Base-by-base conservation (phyloP, 2,888 invertebrate species). In the Tridacna crocea region DNA sequence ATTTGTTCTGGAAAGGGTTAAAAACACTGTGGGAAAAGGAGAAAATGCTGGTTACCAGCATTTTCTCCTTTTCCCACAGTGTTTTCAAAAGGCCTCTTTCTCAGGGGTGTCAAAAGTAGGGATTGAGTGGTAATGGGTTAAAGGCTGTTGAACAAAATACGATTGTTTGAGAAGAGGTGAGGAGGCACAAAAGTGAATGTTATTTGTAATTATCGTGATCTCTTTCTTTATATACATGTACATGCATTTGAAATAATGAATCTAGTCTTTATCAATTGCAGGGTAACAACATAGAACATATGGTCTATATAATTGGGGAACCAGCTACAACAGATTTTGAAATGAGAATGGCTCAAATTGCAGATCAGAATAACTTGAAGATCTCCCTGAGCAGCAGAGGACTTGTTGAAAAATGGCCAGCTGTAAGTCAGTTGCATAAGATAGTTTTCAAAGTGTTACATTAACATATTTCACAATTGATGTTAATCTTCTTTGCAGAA, bases 311-410 rank as follows among this genome's bases (percentile, higher is more conserved):
- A 0, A 68, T 77, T 10, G 83, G 85, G 15, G 61, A 76, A 12
- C 73, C 81, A 27, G 48, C 13, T 2, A 51, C 72, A 36, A 19
- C 8, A n/a, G 72, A 73, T 13, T 48, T 51, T 12, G 27, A 70
- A 8, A 58, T 51, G 22, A 55, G 26, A 13, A 61, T 85, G 27
- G 81, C 76, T 36, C 81, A 83, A 60, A 55, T 85, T 22, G 85
- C 83, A 55, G 85, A 85, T 51, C 83, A 85, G 70, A 85, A 83
- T 60, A 85, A 85, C 51, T 17, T 78, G 36, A 85, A 83, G 68
- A 74, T 85, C 46, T 72, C 76, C n/a, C 51, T 70, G 12, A 76
- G 74, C 8, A 77, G 70, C 65, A 76, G 75, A 26, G 46, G 76
- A 51, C n/a, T 36, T 22, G 75, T 63, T 1, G 11, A 76, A 17